Base-by-base conservation (phyloP, 1,140 invertebrate genomes). In the Arion vulgaris region DNA sequence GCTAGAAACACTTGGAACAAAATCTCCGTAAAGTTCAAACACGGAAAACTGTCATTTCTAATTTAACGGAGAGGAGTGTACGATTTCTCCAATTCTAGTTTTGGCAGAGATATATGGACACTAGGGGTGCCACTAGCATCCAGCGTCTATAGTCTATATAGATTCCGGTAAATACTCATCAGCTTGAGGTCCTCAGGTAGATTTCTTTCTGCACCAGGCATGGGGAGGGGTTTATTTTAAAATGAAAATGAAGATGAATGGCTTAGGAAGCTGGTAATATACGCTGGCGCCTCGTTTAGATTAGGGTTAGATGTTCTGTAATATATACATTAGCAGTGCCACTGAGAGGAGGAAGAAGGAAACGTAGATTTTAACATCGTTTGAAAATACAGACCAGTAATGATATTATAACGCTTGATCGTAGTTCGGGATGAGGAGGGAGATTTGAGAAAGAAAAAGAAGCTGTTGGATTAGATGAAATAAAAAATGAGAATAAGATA, bases 181-280 rank as follows among this genome's bases (percentile, higher is more conserved):
- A n/a, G 51, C 19, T 57, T 57, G 51, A 4, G 4, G 19, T 57
- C 51, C 19, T 57, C 51, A 57, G 51, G 51, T 57, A 57, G 51
- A 57, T 7, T 45, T 45, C 41, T 5, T 45, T 15, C 41, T 45
- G 2, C 23, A 4, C 53, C 53, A 57, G 53, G 53, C 53, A 11
- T n/a, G 19, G 45, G 9, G 9, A 19, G 45, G 45, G 53, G 26
- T 66, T 66, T 66, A 57, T 66, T 66, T 66, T 66, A 7, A 34
- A 28, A 28, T 66, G 62, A 66, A 32, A 66, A 66, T 66, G n/a
- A 66, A 66, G 62, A 66, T 66, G 28, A 34, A 66, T 66, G 62
- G 62, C 17, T n/a, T 66, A 15, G 62, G 62, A 28, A 66, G 17
- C n/a, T 66, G 62, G n/a, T 34, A 66, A 34, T 66, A 28, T 66